Base-by-base conservation (phyloP, 2,888 invertebrate genomes). In the Spilosoma lubricipeda region DNA sequence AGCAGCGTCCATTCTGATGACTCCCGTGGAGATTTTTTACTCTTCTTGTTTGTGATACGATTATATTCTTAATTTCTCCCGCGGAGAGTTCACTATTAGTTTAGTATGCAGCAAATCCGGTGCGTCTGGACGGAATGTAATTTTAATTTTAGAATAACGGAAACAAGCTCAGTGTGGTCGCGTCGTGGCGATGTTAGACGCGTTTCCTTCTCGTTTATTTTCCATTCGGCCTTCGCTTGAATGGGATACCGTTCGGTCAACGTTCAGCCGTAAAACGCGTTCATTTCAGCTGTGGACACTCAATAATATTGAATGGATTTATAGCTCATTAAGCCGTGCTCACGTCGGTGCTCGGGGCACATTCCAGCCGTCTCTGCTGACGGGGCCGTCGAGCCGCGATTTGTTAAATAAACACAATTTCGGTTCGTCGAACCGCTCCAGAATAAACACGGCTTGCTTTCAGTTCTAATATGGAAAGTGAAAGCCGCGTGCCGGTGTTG, bases 101-200 rank as follows among this genome's bases (percentile, higher is more conserved):
- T 77, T 80, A 78, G 72, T 78, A 77, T 59, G 71, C 74, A 75
- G 65, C 72, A 77, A 80, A 83, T 83, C 75, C 81, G 79, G 76
- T 83, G 87, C 89, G 89, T 89, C 88, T 90, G 82, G 73, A 76
- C 73, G 81, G 72, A 70, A 79, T 81, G 76, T 85, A 89, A 89
- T 88, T 89, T 90, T 94, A 94, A 92, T 92, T 93, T 93, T 95
- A 94, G 94, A 94, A 91, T 90, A 93, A 93, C 94, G 94, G 94
- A 94, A 94, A 93, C 91, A 27, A 56, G 56, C 82, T 89, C 86
- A 84, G 86, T 86, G 85, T 78, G 82, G 86, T 79, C 82, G 75
- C 75, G 77, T 76, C 80, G 85, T 85, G 80, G 82, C 86, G 84
- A 82, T 70, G 76, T 75, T 77, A 71, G 80, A 80, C 77, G 84